Percentiles rank a stretch among this genome's conserved stretches.
Conservation (phyloP, 2,888 invertebrate genomes). For the Eupithecia tripunctaria region DNA sequence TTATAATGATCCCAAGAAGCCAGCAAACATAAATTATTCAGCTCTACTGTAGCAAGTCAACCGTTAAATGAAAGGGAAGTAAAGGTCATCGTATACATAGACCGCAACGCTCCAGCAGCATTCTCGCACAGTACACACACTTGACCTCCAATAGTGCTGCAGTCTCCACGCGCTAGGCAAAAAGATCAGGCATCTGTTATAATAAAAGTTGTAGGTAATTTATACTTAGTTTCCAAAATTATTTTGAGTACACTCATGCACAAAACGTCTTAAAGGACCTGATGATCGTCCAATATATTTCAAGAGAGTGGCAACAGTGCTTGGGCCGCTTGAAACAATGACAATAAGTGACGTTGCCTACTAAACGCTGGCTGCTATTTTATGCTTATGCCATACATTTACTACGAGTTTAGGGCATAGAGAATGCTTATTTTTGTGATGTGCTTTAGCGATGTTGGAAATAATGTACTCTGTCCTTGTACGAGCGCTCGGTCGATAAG, state of each 20-base stretch:
- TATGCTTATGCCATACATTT: too few relatives aligned
- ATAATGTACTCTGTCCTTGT: not conserved
- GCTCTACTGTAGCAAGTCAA: not conserved
- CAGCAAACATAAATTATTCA: not conserved
- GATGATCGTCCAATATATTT: too few relatives aligned
- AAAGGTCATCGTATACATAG: not conserved
- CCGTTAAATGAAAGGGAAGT: conserved; percentile 3
- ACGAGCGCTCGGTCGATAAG: not conserved
- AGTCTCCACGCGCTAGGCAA: not conserved
- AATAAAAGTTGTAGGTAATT: not conserved
- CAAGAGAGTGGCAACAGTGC: not conserved
- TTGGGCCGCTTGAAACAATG: not conserved
- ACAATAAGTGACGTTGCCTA: not conserved
- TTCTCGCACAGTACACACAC: not conserved
- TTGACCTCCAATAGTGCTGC: not conserved
- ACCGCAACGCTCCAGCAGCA: not conserved
- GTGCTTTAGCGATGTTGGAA: not conserved
- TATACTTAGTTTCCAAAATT: not conserved
- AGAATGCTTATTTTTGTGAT: not conserved
- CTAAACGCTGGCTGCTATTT: too few relatives aligned
- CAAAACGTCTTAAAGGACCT: too few relatives aligned
- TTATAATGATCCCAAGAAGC: not conserved
- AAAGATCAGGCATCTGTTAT: not conserved
- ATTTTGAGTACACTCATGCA: too few relatives aligned
- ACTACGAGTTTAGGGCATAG: not conserved